Evolutionary conservation across 2,113 vertebrate species (phyloP).

Genomic region (Leucopsar rothschildi): DNA sequence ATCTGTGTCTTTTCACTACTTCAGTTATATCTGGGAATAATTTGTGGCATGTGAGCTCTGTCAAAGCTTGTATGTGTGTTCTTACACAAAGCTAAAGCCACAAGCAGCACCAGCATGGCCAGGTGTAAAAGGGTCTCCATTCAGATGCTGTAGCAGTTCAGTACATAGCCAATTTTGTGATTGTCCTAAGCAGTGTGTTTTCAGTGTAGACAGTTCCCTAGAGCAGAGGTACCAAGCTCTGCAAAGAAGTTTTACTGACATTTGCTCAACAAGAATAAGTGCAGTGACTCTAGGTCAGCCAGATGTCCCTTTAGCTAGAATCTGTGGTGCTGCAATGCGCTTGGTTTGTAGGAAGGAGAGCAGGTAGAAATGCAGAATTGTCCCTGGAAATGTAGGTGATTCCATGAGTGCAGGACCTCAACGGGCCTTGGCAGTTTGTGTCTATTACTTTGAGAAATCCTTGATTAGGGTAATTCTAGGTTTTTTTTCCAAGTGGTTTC

Average conservation of each 20-base stretch:
- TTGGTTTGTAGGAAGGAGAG: neutral
- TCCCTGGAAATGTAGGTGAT: neutral
- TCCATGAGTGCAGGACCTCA: neutral
- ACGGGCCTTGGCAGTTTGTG: neutral
- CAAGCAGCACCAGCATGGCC: neutral
- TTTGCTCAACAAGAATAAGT: neutral
- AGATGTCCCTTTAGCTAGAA: neutral
- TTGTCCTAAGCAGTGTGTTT: neutral
- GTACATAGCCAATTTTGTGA: neutral
- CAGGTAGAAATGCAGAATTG: neutral
- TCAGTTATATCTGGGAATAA: neutral
- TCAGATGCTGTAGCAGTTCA: neutral
- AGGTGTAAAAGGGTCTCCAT: neutral
- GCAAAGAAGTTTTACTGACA: neutral
- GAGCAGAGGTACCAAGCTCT: neutral
- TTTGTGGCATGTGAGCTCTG: neutral
- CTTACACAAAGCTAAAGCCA: neutral
- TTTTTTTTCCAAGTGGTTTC: neutral
- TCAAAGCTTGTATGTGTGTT: neutral
- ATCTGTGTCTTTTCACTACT: neutral
- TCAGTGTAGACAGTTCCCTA: neutral
- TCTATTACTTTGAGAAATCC: neutral
- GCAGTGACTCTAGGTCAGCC: neutral
- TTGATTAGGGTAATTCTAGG: neutral
- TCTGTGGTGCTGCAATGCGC: neutral